Evolutionary conservation across 2,797 vertebrate species (phyloP).

Genomic region (Urophycis tenuis): DNA sequence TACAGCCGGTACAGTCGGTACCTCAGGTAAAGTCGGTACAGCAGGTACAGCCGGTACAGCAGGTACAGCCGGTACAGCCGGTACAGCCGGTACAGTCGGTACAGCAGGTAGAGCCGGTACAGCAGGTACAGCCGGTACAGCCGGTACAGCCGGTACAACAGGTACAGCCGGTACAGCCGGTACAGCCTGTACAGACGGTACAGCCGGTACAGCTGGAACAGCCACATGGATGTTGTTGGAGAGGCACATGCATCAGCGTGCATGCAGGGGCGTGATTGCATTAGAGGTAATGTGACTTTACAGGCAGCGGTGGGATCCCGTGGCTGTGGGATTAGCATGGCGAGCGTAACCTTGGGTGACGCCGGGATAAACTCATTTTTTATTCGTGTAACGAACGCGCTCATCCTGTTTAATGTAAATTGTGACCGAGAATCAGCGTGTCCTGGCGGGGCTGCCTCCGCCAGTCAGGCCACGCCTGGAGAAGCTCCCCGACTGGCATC

Average conservation of each 20-base stretch:
- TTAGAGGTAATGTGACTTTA: neutral
- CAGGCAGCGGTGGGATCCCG: neutral
- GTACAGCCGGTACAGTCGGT: too few relatives aligned
- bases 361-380: neutral
- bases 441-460: neutral
- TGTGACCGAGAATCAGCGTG: neutral
- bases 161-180: too few relatives aligned
- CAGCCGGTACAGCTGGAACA: too few relatives aligned
- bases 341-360: conserved; percentile 4
- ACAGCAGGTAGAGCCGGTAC: too few relatives aligned
- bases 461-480: neutral
- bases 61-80: too few relatives aligned
- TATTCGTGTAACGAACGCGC: neutral
- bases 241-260: neutral
- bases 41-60: too few relatives aligned
- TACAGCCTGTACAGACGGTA: too few relatives aligned
- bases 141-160: too few relatives aligned
- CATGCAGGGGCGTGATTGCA: neutral
- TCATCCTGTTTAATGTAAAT: conserved; percentile 12
- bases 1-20: too few relatives aligned
- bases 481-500: neutral
- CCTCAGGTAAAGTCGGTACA: too few relatives aligned
- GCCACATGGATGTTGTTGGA: neutral
- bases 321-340: neutral
- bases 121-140: too few relatives aligned